Evolutionary conservation across 2,888 invertebrate species (phyloP).

Genomic region (Drosophila putrida): DNA sequence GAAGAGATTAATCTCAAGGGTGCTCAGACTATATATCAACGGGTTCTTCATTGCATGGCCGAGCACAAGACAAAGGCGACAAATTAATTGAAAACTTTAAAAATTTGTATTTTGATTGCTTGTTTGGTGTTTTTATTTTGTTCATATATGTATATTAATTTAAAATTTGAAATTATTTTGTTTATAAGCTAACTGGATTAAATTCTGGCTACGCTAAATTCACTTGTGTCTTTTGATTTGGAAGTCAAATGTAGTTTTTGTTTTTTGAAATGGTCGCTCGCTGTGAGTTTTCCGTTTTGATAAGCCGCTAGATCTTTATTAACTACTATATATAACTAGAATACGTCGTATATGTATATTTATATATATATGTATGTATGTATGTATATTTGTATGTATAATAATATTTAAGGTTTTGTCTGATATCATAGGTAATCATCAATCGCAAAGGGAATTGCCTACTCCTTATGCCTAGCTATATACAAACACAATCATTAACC

Average conservation of each 20-base stretch:
- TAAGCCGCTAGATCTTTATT: slow-evolving; percentile 31
- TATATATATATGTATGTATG: slow-evolving; percentile 10
- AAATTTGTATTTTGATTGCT: slow-evolving; percentile 3
- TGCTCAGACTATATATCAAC: slow-evolving; percentile 72
- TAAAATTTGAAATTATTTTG: slow-evolving; percentile 45
- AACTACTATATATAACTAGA: slow-evolving; percentile 33
- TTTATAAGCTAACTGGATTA: slow-evolving; percentile 58
- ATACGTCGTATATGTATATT: slow-evolving; percentile 11
- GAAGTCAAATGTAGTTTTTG: slow-evolving; percentile 60
- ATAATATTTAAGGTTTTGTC: slow-evolving; percentile 62
- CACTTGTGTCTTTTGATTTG: slow-evolving; percentile 70
- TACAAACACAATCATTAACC: slow-evolving; percentile 58
- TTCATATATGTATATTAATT: slow-evolving; percentile 33
- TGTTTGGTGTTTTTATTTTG: slow-evolving; percentile 4
- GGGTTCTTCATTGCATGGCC: slow-evolving; percentile 72
- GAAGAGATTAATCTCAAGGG: slow-evolving; percentile 82
- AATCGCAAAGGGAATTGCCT: slow-evolving; percentile 35
- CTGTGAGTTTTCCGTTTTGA: slow-evolving; percentile 25
- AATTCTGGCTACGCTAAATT: slow-evolving; percentile 59
- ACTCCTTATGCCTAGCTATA: slow-evolving; percentile 40
- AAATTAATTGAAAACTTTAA: slow-evolving; percentile 1
- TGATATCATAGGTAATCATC: slow-evolving; percentile 47
- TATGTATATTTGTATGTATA: slow-evolving; percentile 19
- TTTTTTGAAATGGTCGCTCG: slow-evolving; percentile 32
- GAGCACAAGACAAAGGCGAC: slow-evolving; percentile 60